Evolutionary conservation across 2,888 invertebrate species (phyloP), one percentile per base, ranked within the genome.

Genomic region (Gibbula magus): DNA sequence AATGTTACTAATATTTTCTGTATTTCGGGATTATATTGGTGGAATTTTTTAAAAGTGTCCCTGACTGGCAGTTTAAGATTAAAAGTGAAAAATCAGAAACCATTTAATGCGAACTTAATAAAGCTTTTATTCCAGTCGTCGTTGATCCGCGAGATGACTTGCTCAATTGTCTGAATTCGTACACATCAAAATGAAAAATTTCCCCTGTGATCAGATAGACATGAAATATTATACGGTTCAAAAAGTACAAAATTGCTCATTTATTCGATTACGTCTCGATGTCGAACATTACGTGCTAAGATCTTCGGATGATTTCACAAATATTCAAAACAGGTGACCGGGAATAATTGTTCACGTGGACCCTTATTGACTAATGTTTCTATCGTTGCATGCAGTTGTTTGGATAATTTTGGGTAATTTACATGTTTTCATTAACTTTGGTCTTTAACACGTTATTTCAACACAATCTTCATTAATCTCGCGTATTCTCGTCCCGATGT

Each of bases 391-490:
- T 32, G 20, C 32, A 35, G 29, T 70, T 35, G 70, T 70, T 70
- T 70, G 39, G 35, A 70, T 39, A 70, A 70, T 35, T 39, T 70
- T n/a, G 70, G 70, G 35, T 70, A 70, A 70, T 70, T 70, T 70
- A 70, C 39, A 35, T 29, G 35, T 70, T 70, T 70, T 70, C 70
- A 70, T 70, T 70, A 70, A 39, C 20, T 35, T 70, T 70, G 70
- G 29, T 70, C n/a, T 35, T 70, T 35, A 39, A 70, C 70, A 70
- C 70, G 35, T 70, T 70, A 70, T 70, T 35, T 70, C 70, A 70
- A 35, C 70, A 70, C 32, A 70, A 70, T 70, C 70, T 70, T 39
- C 32, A 70, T 70, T 35, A 70, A 70, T 70, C 70, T 70, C 70
- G 70, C 70, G 70, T 70, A 35, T 70, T 70, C 70, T 32, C 70